Conservation (phyloP, 2,113 vertebrate species). For the Gobius niger region DNA sequence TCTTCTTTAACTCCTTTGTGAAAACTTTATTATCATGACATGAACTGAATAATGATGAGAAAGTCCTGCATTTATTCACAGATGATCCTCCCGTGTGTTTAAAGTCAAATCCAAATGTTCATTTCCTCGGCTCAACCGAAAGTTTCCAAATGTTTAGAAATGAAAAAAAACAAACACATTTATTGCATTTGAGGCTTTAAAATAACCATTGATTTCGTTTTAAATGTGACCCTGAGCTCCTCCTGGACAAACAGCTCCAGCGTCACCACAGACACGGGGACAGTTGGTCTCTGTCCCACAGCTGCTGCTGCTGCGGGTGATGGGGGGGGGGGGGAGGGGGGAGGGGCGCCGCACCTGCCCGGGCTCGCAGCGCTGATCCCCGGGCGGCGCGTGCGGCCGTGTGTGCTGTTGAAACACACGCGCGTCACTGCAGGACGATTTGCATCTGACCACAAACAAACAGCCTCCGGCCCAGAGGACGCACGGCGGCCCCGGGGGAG, state of each 20-base stretch:
- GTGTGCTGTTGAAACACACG: not conserved
- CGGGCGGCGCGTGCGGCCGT: not conserved
- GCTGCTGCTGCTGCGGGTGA: not conserved
- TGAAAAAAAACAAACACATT: no score
- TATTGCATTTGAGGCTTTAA: no score
- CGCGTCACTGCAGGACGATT: not conserved
- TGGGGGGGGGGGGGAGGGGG: not conserved
- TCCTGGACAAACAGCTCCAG: not conserved
- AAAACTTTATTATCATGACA: no score
- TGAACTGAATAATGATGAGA: no score
- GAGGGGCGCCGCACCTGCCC: slow-evolving; percentile 1
- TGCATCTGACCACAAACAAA: slow-evolving; percentile 6
- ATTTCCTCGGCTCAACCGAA: no score
- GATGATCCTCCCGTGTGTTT: no score
- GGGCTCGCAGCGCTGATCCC: not conserved
- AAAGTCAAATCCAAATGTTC: no score
- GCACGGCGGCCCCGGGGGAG: not conserved
- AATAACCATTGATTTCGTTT: no score
- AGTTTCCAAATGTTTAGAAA: no score
- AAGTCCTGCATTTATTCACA: no score
- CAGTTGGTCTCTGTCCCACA: not conserved
- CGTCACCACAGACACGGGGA: not conserved
- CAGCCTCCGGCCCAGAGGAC: not conserved
- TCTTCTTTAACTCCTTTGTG: no score
- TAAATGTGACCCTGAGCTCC: no score